These are phyloP conservation scores for Pseudomugil tenellus DNA, from an alignment of 2,797 vertebrate species.

Conservation along the genomic window DNA sequence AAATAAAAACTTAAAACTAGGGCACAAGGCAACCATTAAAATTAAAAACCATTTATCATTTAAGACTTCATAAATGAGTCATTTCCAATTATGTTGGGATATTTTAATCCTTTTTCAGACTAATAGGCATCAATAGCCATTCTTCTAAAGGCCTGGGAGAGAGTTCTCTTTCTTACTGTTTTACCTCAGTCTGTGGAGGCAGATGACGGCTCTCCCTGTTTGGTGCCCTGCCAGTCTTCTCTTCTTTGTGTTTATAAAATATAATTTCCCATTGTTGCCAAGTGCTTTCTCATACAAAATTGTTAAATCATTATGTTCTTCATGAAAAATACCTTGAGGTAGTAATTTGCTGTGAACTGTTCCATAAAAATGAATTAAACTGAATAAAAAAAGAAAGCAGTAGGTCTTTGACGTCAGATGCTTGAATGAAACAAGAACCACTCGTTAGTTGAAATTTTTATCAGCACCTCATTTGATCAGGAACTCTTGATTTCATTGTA, in stretches of 20 bases:
- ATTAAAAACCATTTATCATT: not conserved
- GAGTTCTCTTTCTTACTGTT: not conserved
- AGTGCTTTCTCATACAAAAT: not conserved
- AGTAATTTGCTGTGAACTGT: not conserved
- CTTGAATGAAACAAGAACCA: slow-evolving; percentile 1
- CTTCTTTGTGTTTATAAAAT: not conserved
- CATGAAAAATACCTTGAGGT: not conserved
- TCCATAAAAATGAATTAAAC: not conserved
- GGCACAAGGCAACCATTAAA: not conserved
- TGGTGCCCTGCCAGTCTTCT: not conserved
- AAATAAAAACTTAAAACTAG: not conserved
- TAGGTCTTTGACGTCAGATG: not conserved
- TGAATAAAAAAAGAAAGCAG: not conserved
- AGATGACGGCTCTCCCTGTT: not conserved
- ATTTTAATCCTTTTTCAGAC: not conserved
- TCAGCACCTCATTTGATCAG: not conserved
- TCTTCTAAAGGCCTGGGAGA: not conserved
- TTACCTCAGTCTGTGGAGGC: not conserved
- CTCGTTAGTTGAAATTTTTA: not conserved
- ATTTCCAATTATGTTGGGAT: not conserved
- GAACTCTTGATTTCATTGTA: not conserved
- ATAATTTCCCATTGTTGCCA: not conserved
- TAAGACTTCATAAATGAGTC: not conserved
- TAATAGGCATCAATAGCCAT: not conserved
- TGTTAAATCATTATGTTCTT: not conserved